phyloP scores from a whole-genome alignment of 2,888 invertebrate species.

The Melangyna quadrimaculata region DNA sequence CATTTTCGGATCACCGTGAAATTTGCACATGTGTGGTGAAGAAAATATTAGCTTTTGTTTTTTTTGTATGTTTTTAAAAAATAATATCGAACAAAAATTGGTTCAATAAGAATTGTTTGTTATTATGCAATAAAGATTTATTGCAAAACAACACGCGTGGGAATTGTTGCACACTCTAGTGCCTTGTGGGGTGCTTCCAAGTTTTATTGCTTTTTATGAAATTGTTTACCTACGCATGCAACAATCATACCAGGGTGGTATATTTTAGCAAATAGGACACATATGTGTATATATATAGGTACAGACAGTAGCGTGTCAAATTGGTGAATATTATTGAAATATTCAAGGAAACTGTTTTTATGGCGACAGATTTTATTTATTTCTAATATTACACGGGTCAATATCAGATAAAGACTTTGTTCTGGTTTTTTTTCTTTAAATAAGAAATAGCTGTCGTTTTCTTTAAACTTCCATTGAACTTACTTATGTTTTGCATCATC shows the following conservation, averaged over 20 bases:
- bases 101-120: conserved; percentile 18
- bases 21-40: conserved; percentile 44
- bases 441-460: too few species aligned
- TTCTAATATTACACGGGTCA: neutral
- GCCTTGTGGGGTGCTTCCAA: conserved; percentile 9
- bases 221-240: conserved; percentile 19
- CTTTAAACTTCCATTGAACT: too few species aligned
- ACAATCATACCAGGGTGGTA: neutral
- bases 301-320: conserved; percentile 19
- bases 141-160: conserved; percentile 53
- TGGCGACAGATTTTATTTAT: neutral
- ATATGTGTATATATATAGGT: too few species aligned
- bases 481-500: too few species aligned
- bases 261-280: neutral
- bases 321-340: neutral
- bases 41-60: neutral
- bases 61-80: neutral
- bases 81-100: conserved; percentile 9
- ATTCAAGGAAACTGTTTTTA: neutral
- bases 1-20: conserved; percentile 35
- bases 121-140: conserved; percentile 38
- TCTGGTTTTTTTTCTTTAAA: too few species aligned
- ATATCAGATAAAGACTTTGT: neutral
- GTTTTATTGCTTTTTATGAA: conserved; percentile 24
- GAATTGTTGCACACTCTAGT: conserved; percentile 52